Evolutionary conservation across 2,113 vertebrate species (phyloP).

Genomic region (Datnioides undecimradiatus): DNA sequence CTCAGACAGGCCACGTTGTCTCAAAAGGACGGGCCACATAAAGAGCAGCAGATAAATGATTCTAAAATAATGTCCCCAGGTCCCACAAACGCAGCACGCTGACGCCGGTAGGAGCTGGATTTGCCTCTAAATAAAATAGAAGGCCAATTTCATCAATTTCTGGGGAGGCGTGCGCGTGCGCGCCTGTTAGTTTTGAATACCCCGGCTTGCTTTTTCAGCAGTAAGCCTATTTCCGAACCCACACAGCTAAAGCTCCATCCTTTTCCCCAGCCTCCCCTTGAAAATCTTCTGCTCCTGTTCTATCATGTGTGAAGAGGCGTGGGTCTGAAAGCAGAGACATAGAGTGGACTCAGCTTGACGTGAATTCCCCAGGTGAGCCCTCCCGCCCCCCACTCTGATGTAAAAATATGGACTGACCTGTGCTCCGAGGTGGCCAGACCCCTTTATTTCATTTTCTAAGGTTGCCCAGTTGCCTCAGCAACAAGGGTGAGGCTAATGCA

Average conservation of each 20-base stretch:
- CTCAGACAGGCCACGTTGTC: neutral
- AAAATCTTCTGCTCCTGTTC: slow-evolving; percentile 53
- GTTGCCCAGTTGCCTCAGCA: slow-evolving; percentile 76
- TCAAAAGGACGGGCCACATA: neutral
- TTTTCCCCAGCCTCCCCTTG: slow-evolving; percentile 2
- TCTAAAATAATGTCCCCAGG: neutral
- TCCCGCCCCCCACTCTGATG: slow-evolving; percentile 55
- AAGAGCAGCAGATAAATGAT: neutral
- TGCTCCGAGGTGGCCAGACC: slow-evolving; percentile 62
- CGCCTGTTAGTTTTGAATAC: neutral
- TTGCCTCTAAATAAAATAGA: neutral
- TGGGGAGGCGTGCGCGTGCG: neutral
- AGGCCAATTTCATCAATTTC: neutral
- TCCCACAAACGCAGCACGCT: neutral
- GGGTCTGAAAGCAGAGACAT: slow-evolving; percentile 56
- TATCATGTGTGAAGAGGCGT: slow-evolving; percentile 65
- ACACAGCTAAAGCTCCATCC: slow-evolving; percentile 41
- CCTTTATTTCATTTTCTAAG: slow-evolving; percentile 70
- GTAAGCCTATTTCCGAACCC: slow-evolving; percentile 54
- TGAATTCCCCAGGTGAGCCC: slow-evolving; percentile 68
- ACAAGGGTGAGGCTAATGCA: slow-evolving; percentile 80
- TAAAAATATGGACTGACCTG: slow-evolving; percentile 70
- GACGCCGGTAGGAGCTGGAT: neutral
- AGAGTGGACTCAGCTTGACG: slow-evolving; percentile 68
- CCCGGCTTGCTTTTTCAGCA: slow-evolving; percentile 28